Evolutionary conservation across 2,113 vertebrate genomes (phyloP).

Genomic region (Dicaeum eximium): DNA sequence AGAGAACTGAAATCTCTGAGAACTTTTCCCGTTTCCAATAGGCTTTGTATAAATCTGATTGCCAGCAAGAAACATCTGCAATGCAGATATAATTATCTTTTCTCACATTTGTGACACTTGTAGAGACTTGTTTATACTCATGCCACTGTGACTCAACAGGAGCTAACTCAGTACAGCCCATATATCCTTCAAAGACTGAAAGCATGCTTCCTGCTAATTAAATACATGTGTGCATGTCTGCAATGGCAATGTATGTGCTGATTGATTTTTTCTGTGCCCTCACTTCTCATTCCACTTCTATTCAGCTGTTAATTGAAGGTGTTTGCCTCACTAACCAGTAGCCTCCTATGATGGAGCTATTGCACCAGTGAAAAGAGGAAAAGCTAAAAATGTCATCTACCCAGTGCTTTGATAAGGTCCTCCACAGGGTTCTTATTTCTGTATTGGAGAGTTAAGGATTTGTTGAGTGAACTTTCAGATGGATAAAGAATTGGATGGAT

Average conservation of each 20-base stretch:
- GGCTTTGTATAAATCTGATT: not conserved
- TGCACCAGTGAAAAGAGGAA: not conserved
- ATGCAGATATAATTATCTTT: not conserved
- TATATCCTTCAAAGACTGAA: not conserved
- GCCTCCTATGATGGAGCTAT: not conserved
- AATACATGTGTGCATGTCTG: not conserved
- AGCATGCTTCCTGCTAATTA: not conserved
- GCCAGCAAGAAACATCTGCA: not conserved
- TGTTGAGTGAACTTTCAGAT: not conserved
- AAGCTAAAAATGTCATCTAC: not conserved
- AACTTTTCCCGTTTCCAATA: not conserved
- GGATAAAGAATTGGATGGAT: not conserved
- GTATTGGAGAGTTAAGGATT: not conserved
- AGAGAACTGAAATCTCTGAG: not conserved
- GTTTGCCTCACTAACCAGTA: not conserved
- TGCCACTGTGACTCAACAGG: not conserved
- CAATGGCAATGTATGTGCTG: not conserved
- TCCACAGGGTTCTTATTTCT: not conserved
- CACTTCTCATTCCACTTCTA: not conserved
- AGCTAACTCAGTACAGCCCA: not conserved
- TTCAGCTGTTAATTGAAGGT: not conserved
- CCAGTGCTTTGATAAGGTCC: not conserved
- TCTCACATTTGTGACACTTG: not conserved
- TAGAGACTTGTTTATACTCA: not conserved
- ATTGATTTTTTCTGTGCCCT: not conserved